phyloP scores from a whole-genome alignment of 2,797 vertebrate species.

The Typhlichthys subterraneus region DNA sequence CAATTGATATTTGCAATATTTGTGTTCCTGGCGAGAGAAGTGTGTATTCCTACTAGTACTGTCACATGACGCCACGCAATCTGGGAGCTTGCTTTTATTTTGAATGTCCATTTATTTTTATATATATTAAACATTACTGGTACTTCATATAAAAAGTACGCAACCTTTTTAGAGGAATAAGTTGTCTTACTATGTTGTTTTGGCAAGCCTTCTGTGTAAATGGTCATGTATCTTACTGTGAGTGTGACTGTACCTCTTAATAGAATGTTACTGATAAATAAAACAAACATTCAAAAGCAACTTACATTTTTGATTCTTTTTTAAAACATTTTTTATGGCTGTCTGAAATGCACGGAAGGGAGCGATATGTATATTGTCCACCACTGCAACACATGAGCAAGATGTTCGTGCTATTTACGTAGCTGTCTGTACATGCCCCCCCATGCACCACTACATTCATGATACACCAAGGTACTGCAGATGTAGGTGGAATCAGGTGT shows the following conservation, averaged over 20 bases:
- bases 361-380: conserved; percentile 28
- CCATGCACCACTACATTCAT: too few relatives aligned
- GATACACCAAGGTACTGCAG: too few relatives aligned
- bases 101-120: neutral
- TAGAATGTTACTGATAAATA: conserved; percentile 80
- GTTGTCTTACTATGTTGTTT: conserved; percentile 66
- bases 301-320: conserved; percentile 62
- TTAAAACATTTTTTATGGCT: conserved; percentile 39
- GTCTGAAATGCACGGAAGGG: neutral
- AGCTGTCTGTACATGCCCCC: conserved; percentile 67
- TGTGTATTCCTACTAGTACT: conserved; percentile 19
- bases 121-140: conserved; percentile 28
- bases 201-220: conserved; percentile 70
- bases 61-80: conserved; percentile 4
- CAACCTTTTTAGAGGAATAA: conserved; percentile 48
- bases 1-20: conserved; percentile 60
- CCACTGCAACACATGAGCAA: conserved; percentile 63
- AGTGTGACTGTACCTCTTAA: conserved; percentile 79
- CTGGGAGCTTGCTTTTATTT: conserved; percentile 10
- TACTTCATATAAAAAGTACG: conserved; percentile 30
- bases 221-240: conserved; percentile 70
- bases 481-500: too few relatives aligned
- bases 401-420: conserved; percentile 69
- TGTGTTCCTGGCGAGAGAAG: conserved; percentile 15
- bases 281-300: conserved; percentile 71